Evolutionary conservation across 2,113 vertebrate species (phyloP), one percentile per base, ranked within the genome.

Genomic region (Triplophysa siluroides): DNA sequence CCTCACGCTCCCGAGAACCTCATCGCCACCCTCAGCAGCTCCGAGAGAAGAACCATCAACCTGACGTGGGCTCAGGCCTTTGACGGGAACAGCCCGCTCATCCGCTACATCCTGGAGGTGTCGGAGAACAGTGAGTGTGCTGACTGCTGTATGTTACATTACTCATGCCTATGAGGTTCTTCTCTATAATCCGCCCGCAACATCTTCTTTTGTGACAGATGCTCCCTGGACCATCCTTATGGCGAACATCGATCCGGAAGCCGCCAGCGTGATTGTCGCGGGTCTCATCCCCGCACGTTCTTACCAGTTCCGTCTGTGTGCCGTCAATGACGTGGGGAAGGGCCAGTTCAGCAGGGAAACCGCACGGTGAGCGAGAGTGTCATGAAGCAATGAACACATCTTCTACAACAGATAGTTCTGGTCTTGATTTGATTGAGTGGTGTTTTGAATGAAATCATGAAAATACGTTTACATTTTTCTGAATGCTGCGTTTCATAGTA

Each of bases 321-420:
- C 98, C 0, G 92, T 96, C 64, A 99, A 99, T 0, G 97, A 99
- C 0, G 98, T 99, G 85, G 97, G 97, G 76, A 94, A 94, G 83
- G 96, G 98, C 0, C 97, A 98, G 87, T 97, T 98, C 91, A 99
- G 98, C 94, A 95, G 95, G 88, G 96, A 98, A 89, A 99, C 96
- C 0, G 94, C 96, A 83, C 94, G 97, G 97, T 98, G 84, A 92
- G 94, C 23, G 18, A 90, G 93, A 13, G n/a, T 24, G 33, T 38
- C 26, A 52, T 18, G 41, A 58, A 21, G 45, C 3, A 0, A 21
- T 9, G 56, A 16, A 60, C 29, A 10, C 3, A 45, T 67, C 61
- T 58, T 33, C 23, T 54, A 11, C 41, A 19, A 81, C 4, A 11
- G 26, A 7, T 21, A 23, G 14, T 14, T 52, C n/a, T 58, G n/a